Evolutionary conservation across 2,888 invertebrate species (phyloP).

Genomic region (Drosophila dives): DNA sequence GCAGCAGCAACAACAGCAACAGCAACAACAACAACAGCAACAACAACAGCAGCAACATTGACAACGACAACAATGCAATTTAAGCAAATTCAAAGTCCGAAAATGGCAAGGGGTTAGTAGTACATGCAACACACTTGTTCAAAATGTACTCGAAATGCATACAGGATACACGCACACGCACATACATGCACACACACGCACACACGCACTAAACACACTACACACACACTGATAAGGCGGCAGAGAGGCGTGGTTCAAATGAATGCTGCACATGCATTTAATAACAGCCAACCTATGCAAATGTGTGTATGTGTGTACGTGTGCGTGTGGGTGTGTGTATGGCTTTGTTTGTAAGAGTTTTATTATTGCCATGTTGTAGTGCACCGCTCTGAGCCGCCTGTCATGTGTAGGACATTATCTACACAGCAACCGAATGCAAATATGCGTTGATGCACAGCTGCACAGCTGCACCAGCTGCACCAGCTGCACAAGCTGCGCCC

Average conservation of each 20-base stretch:
- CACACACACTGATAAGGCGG: constrained; percentile 18
- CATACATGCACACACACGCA: constrained; percentile 3
- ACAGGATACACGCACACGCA: constrained; percentile 41
- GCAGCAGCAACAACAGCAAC: background rate
- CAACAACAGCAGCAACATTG: constrained; percentile 23
- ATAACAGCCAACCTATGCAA: constrained; percentile 46
- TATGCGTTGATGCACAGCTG: constrained; percentile 34
- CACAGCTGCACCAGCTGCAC: background rate
- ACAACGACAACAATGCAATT: constrained; percentile 70
- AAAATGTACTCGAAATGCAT: constrained; percentile 60
- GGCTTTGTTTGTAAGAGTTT: constrained; percentile 18
- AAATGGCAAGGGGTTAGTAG: constrained; percentile 72
- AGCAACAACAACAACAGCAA: constrained; percentile 18
- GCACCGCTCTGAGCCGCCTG: constrained; percentile 22
- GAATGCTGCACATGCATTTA: constrained; percentile 69
- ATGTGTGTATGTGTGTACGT: constrained; percentile 6
- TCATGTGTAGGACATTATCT: constrained; percentile 43
- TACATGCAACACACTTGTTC: constrained; percentile 57
- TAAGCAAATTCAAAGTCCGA: constrained; percentile 72
- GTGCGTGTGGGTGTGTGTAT: constrained; percentile 8
- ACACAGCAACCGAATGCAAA: constrained; percentile 36
- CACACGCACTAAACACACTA: constrained; percentile 8
- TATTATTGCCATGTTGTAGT: constrained; percentile 47
- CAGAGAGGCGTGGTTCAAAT: background rate
- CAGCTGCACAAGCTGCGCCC: constrained; percentile 19